Conservation (phyloP, 2,113 vertebrate species). For the Craseonycteris thonglongyai region DNA sequence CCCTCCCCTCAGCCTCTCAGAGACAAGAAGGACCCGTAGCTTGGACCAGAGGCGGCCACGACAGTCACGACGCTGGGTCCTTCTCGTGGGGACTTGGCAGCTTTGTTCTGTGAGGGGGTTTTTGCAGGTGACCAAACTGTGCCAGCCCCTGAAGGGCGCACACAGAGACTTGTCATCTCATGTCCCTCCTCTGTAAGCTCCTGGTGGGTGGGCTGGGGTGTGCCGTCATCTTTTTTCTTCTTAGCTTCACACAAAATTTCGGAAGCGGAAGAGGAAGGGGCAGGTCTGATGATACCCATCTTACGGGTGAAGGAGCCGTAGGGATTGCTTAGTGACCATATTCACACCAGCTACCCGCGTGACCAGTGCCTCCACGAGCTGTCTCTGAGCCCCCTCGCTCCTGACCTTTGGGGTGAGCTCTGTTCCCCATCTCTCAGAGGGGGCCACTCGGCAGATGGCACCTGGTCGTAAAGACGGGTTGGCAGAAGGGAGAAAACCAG, state of each 20-base stretch:
- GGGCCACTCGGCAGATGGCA: neutral
- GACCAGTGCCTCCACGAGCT: rapidly evolving
- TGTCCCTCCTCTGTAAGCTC: too few relatives aligned
- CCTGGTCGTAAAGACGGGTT: rapidly evolving
- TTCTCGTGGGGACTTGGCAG: rapidly evolving
- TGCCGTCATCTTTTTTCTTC: neutral
- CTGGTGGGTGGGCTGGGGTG: too few relatives aligned
- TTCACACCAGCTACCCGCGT: rapidly evolving
- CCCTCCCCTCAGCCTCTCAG: neutral
- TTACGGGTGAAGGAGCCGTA: neutral
- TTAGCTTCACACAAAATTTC: neutral
- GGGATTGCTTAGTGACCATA: rapidly evolving
- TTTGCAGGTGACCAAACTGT: neutral
- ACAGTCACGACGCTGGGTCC: rapidly evolving
- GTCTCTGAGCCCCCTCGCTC: neutral
- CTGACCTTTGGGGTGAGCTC: neutral
- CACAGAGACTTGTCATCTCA: too few relatives aligned
- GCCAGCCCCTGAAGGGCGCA: neutral
- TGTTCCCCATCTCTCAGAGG: neutral
- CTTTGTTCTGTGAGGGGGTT: rapidly evolving
- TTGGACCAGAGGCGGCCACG: neutral
- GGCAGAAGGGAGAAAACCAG: neutral
- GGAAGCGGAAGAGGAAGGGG: neutral
- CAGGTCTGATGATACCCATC: neutral
- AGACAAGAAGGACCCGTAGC: neutral